phyloP scores from a whole-genome alignment of 2,888 invertebrate species.

The Thymelicus sylvestris region DNA sequence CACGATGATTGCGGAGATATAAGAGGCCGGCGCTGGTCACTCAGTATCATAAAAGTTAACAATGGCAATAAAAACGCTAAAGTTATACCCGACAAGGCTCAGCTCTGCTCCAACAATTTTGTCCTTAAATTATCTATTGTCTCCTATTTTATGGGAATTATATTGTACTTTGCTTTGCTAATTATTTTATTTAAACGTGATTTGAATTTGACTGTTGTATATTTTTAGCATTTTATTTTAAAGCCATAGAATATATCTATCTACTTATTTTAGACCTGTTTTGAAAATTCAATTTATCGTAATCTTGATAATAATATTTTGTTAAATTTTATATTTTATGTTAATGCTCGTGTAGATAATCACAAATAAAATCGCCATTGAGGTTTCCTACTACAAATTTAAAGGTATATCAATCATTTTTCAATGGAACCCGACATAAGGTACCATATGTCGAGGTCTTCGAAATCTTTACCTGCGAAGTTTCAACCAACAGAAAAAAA shows the following conservation, averaged over 20 bases:
- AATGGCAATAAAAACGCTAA: slow-evolving; percentile 59
- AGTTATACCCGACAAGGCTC: slow-evolving; percentile 55
- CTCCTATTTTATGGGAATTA: slow-evolving; percentile 15
- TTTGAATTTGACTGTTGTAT: too few species aligned
- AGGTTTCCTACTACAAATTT: slow-evolving; percentile 1
- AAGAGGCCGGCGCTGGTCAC: slow-evolving; percentile 39
- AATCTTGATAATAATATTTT: too few species aligned
- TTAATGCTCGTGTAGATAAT: neutral
- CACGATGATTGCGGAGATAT: slow-evolving; percentile 37
- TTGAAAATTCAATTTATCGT: too few species aligned
- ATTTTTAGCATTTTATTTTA: too few species aligned
- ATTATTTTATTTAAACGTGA: neutral
- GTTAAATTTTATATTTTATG: neutral
- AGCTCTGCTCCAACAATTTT: slow-evolving; percentile 40
- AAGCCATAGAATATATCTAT: too few species aligned
- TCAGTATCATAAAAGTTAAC: slow-evolving; percentile 58
- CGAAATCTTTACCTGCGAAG: slow-evolving; percentile 67
- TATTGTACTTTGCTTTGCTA: neutral
- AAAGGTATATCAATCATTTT: slow-evolving; percentile 21
- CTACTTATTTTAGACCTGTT: too few species aligned
- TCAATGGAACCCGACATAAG: slow-evolving; percentile 8
- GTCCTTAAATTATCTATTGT: slow-evolving; percentile 33
- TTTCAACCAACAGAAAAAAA: slow-evolving; percentile 62
- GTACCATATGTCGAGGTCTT: slow-evolving; percentile 22
- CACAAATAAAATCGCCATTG: neutral